Conservation (phyloP, 2,888 invertebrate species). For the Idaea dimidiata region DNA sequence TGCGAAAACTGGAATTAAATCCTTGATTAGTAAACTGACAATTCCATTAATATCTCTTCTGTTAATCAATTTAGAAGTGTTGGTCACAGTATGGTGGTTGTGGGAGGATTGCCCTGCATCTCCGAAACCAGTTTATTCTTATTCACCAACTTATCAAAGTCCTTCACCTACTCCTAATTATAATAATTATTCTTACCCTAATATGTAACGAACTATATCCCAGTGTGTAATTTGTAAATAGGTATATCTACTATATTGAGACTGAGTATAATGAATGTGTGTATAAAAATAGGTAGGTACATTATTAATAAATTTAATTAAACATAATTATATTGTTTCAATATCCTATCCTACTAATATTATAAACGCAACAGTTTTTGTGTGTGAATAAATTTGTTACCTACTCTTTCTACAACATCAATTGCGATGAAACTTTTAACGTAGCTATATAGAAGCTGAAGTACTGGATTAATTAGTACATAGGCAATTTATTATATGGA, state of each 20-base stretch:
- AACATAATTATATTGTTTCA: not conserved
- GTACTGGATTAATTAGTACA: too few species aligned
- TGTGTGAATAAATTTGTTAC: too few species aligned
- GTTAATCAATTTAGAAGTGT: conserved; percentile 66
- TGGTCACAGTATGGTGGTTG: conserved; percentile 72
- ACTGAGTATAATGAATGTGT: conserved; percentile 24
- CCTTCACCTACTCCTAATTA: conserved; percentile 37
- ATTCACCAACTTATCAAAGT: conserved; percentile 31
- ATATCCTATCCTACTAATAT: conserved; percentile 2
- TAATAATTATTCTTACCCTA: conserved; percentile 47
- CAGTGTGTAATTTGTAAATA: conserved; percentile 38
- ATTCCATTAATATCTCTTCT: conserved; percentile 66
- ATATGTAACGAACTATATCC: conserved; percentile 25
- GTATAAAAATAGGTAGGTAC: conserved; percentile 12
- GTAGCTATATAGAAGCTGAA: too few species aligned
- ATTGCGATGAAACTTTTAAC: too few species aligned
- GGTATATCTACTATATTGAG: conserved; percentile 16
- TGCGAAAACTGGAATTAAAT: conserved; percentile 63
- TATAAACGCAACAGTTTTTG: too few species aligned
- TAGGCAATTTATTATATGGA: too few species aligned
- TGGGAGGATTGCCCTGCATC: conserved; percentile 68
- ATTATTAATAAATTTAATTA: not conserved
- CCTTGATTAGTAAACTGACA: conserved; percentile 62
- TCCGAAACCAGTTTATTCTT: conserved; percentile 24
- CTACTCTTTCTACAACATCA: too few species aligned